Percentiles rank a stretch among this genome's conserved stretches.
These are phyloP conservation scores for Ariopsis seemanni DNA, from an alignment of 2,113 vertebrate genomes.

Conservation along the genomic window DNA sequence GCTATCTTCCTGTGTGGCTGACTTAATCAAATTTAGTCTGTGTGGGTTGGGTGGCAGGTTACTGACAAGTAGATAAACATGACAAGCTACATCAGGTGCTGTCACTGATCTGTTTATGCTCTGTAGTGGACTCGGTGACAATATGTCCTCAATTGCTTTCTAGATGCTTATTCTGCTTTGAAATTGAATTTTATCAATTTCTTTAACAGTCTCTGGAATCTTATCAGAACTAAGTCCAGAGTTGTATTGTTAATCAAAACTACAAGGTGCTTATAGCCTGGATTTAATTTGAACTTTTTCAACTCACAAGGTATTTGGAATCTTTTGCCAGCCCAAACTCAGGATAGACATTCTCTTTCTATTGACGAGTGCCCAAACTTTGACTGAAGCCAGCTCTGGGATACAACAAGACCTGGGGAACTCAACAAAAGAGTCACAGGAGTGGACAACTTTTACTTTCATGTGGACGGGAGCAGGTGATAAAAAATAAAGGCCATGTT, in stretches of 20 bases:
- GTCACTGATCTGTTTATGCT: not conserved
- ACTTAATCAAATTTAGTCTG: not conserved
- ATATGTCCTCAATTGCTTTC: not conserved
- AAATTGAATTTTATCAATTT: not conserved
- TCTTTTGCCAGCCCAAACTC: not conserved
- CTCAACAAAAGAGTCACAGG: not conserved
- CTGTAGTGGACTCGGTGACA: not conserved
- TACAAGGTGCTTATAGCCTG: not conserved
- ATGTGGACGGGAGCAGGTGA: not conserved
- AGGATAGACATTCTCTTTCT: not conserved
- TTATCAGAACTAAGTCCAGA: not conserved
- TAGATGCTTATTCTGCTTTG: not conserved
- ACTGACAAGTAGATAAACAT: constrained; percentile 3
- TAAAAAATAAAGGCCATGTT: not conserved
- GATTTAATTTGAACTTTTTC: not conserved
- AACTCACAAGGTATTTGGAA: not conserved
- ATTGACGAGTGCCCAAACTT: not conserved
- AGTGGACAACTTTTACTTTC: not conserved
- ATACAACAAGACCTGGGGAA: not conserved
- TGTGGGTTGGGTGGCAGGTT: not conserved
- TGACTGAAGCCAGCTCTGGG: not conserved
- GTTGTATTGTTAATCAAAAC: not conserved
- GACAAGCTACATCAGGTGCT: not conserved
- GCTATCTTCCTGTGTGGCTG: not conserved
- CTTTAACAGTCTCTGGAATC: not conserved